Percentiles rank a stretch among this genome's conserved stretches.
Conservation (phyloP, 2,888 invertebrate genomes). For the Erpobdella octoculata region DNA sequence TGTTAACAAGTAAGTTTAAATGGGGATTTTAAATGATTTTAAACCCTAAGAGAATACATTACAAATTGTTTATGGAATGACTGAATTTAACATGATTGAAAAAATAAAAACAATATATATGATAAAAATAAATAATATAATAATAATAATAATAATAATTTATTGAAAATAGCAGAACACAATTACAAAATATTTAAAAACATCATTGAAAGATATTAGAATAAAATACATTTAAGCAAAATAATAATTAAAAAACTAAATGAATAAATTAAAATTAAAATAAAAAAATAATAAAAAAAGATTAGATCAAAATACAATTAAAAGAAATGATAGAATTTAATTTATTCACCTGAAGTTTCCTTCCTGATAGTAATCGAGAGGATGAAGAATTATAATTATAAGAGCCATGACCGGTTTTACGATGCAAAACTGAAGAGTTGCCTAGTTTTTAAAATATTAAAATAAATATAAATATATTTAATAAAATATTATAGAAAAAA, state of each 20-base stretch:
- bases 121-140: neutral
- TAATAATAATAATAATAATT: neutral
- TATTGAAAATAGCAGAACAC: too few species aligned
- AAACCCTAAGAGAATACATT: neutral
- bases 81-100: too few species aligned
- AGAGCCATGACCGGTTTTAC: constrained; percentile 96
- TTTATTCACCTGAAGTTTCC: constrained; percentile 86
- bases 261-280: too few species aligned
- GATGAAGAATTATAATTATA: constrained; percentile 87
- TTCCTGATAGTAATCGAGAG: constrained; percentile 88
- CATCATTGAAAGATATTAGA: too few species aligned
- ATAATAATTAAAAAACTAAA: neutral
- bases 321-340: too few species aligned
- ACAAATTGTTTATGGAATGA: neutral
- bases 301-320: too few species aligned
- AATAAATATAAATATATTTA: too few species aligned
- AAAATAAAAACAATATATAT: neutral
- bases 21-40: neutral
- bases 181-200: too few species aligned
- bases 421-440: constrained; percentile 94
- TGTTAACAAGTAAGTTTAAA: neutral
- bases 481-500: too few species aligned
- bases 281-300: too few species aligned
- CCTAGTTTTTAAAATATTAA: constrained; percentile 55
- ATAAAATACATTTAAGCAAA: too few species aligned